These are phyloP conservation scores for Pseudomugil tenellus DNA, from an alignment of 2,797 vertebrate genomes.

Conservation along the genomic window DNA sequence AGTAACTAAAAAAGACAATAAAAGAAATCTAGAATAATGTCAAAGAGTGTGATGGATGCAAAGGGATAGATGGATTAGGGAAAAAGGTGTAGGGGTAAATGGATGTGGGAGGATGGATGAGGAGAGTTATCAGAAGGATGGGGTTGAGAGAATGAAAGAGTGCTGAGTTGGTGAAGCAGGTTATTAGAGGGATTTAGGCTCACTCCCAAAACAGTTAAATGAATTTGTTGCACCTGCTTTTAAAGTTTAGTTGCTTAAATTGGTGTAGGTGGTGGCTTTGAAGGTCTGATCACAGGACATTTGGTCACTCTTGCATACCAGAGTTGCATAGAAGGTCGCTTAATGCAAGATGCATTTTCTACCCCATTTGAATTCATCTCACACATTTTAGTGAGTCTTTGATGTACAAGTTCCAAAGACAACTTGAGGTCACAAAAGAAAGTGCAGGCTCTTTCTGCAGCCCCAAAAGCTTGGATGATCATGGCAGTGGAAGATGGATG, in stretches of 20 bases:
- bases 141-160: not conserved
- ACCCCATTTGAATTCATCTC: constrained; percentile 17
- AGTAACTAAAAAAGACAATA: not conserved
- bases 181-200: not conserved
- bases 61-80: not conserved
- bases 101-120: not conserved
- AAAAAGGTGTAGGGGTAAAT: not conserved
- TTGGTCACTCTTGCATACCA: constrained; percentile 12
- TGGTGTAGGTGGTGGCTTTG: constrained; percentile 28
- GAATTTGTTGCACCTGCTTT: constrained; percentile 40
- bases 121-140: not conserved
- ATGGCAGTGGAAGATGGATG: constrained; percentile 22
- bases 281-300: constrained; percentile 43
- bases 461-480: constrained; percentile 5
- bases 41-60: not conserved
- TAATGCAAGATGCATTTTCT: constrained; percentile 2
- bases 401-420: constrained; percentile 2
- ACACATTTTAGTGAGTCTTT: constrained; percentile 11
- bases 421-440: constrained; percentile 35
- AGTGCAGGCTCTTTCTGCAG: constrained; percentile 6
- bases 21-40: too few relatives aligned
- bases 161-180: not conserved
- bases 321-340: constrained; percentile 1
- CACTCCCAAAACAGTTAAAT: not conserved
- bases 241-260: constrained; percentile 61